phyloP scores from a whole-genome alignment of 2,113 vertebrate genomes.

The Forbesichthys agassizii region DNA sequence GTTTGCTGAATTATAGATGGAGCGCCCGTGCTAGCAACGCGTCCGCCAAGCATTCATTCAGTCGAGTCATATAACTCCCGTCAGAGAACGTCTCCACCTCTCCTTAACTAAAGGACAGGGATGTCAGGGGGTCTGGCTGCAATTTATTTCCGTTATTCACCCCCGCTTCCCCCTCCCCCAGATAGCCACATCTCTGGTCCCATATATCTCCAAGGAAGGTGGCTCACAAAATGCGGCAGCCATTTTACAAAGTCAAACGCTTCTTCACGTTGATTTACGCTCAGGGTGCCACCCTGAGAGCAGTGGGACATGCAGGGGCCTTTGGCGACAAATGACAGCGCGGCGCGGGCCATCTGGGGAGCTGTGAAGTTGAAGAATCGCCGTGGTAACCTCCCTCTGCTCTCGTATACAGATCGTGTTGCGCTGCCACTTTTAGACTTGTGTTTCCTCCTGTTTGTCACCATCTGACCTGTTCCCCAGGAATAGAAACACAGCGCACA shows the following conservation, averaged over 20 bases:
- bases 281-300: constrained; percentile 56
- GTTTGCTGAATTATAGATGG: constrained; percentile 74
- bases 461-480: constrained; percentile 27
- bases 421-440: constrained; percentile 42
- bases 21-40: constrained; percentile 42
- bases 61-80: constrained; percentile 62
- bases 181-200: constrained; percentile 44
- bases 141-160: constrained; percentile 52
- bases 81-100: constrained; percentile 39
- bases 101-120: constrained; percentile 52
- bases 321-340: constrained; percentile 60
- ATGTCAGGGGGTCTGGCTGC: constrained; percentile 37
- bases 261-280: constrained; percentile 64
- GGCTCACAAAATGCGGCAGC: constrained; percentile 48
- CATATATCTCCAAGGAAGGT: constrained; percentile 59
- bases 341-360: constrained; percentile 51
- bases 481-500: constrained; percentile 22
- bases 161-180: constrained; percentile 2
- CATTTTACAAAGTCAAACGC: constrained; percentile 67
- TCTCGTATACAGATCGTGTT: constrained; percentile 41
- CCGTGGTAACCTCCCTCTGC: constrained; percentile 56
- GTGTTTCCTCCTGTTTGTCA: constrained; percentile 43
- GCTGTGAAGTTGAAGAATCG: constrained; percentile 65
- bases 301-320: constrained; percentile 41
- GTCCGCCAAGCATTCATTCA: constrained; percentile 58